Conservation (phyloP, 2,888 invertebrate species). For the Tetrapedia diversipes region DNA sequence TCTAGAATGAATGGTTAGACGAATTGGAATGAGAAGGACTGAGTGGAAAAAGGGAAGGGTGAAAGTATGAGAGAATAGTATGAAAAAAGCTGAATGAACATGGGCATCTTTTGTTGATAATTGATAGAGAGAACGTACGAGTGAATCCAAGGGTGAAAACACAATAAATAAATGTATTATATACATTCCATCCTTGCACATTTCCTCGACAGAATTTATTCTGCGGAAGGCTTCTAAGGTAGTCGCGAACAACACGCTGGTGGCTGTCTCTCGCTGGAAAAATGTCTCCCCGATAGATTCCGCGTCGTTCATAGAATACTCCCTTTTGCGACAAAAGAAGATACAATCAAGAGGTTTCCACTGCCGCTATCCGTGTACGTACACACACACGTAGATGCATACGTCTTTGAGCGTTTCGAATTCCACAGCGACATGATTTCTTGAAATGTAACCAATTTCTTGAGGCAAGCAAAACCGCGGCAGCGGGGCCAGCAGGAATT, state of each 20-base stretch:
- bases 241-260: neutral
- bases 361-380: neutral
- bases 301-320: constrained; percentile 33
- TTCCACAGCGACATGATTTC: constrained; percentile 15
- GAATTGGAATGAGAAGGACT: no score
- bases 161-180: no score
- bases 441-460: neutral
- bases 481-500: neutral
- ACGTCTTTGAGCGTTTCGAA: constrained; percentile 19
- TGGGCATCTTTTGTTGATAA: no score
- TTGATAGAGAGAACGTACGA: no score
- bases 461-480: neutral
- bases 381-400: no score
- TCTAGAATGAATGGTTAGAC: no score
- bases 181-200: no score
- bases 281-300: constrained; percentile 41
- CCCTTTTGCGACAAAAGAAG: constrained; percentile 45
- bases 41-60: no score
- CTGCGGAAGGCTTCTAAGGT: neutral
- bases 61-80: no score
- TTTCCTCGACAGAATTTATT: constrained; percentile 42
- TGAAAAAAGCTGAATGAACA: no score
- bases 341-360: constrained; percentile 31
- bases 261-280: constrained; percentile 29
- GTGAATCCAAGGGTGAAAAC: no score